Conservation (phyloP, 1,140 invertebrate genomes). For the Drosophila repleta region DNA sequence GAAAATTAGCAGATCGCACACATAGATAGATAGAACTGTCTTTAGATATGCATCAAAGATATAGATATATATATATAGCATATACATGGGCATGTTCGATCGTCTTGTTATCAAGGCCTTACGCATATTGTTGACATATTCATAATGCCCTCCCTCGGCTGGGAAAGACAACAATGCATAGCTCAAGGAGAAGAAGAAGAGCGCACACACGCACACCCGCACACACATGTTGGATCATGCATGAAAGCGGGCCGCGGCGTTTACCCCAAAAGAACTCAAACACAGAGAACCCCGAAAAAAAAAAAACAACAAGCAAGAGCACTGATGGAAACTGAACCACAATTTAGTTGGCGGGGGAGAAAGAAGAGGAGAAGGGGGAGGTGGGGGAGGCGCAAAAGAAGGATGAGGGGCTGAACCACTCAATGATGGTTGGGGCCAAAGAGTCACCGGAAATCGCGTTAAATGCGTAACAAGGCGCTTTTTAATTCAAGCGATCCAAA, state of each 20-base stretch:
- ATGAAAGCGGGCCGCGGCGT: conserved; percentile 43
- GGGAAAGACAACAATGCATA: conserved; percentile 11
- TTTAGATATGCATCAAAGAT: neutral
- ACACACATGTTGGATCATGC: conserved; percentile 51
- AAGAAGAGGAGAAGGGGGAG: neutral
- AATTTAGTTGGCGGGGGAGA: conserved; percentile 3
- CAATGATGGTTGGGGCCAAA: neutral
- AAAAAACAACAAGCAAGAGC: conserved; percentile 7
- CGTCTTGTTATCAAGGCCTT: neutral
- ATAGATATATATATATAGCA: neutral
- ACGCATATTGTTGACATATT: neutral
- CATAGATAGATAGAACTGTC: no score
- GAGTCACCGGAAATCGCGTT: conserved; percentile 70
- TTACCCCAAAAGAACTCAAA: conserved; percentile 27
- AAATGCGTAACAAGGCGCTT: conserved; percentile 80
- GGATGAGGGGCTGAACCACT: neutral
- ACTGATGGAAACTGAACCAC: conserved; percentile 26
- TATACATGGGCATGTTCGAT: neutral
- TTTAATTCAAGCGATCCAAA: conserved; percentile 70
- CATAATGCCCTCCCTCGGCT: neutral
- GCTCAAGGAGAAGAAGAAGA: conserved; percentile 5
- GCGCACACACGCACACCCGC: conserved; percentile 3
- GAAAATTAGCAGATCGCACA: neutral
- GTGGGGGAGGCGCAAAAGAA: neutral
- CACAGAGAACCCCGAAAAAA: conserved; percentile 14